Evolutionary conservation across 1,140 invertebrate genomes (phyloP).

Genomic region (Danaus melanippus): DNA sequence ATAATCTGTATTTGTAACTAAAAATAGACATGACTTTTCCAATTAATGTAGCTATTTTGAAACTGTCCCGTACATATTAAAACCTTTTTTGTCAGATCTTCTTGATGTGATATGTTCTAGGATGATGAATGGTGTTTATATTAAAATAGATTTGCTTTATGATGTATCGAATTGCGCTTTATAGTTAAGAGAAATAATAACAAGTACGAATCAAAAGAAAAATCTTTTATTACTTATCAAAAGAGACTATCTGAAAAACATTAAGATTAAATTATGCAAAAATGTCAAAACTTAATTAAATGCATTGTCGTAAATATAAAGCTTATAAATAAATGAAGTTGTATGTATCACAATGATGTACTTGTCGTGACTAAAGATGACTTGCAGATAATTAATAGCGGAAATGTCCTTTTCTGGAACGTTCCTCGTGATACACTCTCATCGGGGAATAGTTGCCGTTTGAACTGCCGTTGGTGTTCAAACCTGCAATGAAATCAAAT

Average conservation of each 20-base stretch:
- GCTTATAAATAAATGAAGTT: slow-evolving; percentile 34
- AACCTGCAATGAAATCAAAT: slow-evolving; percentile 61
- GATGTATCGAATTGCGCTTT: slow-evolving; percentile 7
- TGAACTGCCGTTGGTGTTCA: slow-evolving; percentile 75
- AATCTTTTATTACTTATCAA: too few relatives aligned
- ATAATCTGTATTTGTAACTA: too few relatives aligned
- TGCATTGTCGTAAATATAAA: slow-evolving; percentile 19
- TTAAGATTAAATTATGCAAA: slow-evolving; percentile 8
- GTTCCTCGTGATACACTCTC: slow-evolving; percentile 83
- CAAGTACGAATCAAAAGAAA: too few relatives aligned
- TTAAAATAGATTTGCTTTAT: slow-evolving; percentile 7
- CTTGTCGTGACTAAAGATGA: slow-evolving; percentile 21
- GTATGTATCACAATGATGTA: slow-evolving; percentile 56
- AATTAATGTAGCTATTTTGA: too few relatives aligned
- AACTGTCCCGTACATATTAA: too few relatives aligned
- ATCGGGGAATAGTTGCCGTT: slow-evolving; percentile 82
- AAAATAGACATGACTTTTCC: too few relatives aligned
- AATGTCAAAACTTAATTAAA: slow-evolving; percentile 9
- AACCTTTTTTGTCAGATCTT: slow-evolving; percentile 3
- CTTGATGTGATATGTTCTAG: slow-evolving; percentile 9
- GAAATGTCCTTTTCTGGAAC: slow-evolving; percentile 83
- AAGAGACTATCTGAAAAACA: not conserved
- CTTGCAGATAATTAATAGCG: slow-evolving; percentile 74
- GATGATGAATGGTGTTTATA: slow-evolving; percentile 7
- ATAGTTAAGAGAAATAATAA: slow-evolving; percentile 4